Evolutionary conservation across 2,113 vertebrate genomes (phyloP), one percentile per base, ranked within the genome.

Genomic region (Pseudolaguvia tuberculata): DNA sequence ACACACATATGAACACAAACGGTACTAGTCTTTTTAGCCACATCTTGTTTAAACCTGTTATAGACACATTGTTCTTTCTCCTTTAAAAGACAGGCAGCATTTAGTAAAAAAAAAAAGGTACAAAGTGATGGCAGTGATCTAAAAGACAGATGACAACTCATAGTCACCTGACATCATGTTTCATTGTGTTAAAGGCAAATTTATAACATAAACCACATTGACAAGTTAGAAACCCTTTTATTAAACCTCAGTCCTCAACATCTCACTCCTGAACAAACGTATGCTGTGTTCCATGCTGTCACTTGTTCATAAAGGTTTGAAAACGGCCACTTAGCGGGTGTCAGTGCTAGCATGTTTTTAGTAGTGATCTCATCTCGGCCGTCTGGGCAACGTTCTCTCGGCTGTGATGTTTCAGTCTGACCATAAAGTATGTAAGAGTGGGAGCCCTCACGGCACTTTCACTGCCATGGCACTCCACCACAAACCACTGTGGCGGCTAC

Each of bases 391-490:
- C 23, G 29, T 61, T 77, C 70, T 50, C 55, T 56, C 51, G 73
- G 56, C 79, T 69, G 75, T 75, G 72, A 77, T 81, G 77, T 70
- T 81, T 79, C 75, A 78, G 77, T 78, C 77, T 82, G 81, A 79
- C 78, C 73, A 76, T 75, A 69, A 77, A 80, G 52, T 79, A 82
- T 78, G 67, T 63, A 70, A 72, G 65, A 84, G 70, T 52, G 53
- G 74, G 77, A 78, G 79, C 73, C 70, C 69, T 80, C 61, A 42
- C 69, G 21, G 73, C 21, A 57, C 65, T 80, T 80, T 79, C 70
- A 50, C 65, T 80, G 71, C 74, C 66, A 79, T 84, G 78, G 78
- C 76, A 80, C 76, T 73, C 31, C 67, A 80, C 81, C 83, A 79
- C 83, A 84, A 77, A 79, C 79, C 80, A 79, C 80, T 39, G 39